phyloP scores from a whole-genome alignment of 2,113 vertebrate species.

The Petromus typicus region DNA sequence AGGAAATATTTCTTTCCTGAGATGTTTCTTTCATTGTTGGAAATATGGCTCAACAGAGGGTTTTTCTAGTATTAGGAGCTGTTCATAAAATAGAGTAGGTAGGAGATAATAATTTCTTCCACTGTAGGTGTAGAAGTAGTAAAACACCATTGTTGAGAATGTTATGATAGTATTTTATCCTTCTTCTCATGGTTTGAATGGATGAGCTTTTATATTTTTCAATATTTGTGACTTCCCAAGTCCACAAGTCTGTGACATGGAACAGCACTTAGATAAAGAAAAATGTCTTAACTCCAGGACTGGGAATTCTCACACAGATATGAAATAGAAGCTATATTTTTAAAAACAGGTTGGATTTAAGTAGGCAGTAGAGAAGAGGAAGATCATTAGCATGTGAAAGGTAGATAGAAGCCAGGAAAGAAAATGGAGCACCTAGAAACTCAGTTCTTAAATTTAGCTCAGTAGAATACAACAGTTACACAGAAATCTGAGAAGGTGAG shows the following conservation, averaged over 20 bases:
- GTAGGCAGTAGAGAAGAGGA: neutral
- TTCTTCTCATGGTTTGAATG: neutral
- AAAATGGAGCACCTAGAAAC: neutral
- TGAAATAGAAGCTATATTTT: neutral
- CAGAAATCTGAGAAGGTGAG: neutral
- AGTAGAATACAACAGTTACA: neutral
- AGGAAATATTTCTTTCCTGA: neutral
- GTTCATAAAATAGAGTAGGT: conserved; percentile 23
- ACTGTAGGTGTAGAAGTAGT: neutral
- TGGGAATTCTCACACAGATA: neutral
- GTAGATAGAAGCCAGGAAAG: neutral
- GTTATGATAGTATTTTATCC: neutral
- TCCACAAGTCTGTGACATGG: neutral
- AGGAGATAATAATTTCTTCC: neutral
- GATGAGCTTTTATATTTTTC: neutral
- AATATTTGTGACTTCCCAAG: neutral
- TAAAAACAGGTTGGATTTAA: neutral
- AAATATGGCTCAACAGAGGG: neutral
- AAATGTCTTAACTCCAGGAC: neutral
- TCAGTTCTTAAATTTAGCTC: neutral
- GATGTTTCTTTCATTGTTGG: neutral
- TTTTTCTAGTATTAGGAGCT: neutral
- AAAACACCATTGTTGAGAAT: neutral
- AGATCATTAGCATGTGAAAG: neutral
- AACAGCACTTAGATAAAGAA: neutral